Evolutionary conservation across 2,797 vertebrate genomes (phyloP).

Genomic region (Myoxocephalus aenaeus): DNA sequence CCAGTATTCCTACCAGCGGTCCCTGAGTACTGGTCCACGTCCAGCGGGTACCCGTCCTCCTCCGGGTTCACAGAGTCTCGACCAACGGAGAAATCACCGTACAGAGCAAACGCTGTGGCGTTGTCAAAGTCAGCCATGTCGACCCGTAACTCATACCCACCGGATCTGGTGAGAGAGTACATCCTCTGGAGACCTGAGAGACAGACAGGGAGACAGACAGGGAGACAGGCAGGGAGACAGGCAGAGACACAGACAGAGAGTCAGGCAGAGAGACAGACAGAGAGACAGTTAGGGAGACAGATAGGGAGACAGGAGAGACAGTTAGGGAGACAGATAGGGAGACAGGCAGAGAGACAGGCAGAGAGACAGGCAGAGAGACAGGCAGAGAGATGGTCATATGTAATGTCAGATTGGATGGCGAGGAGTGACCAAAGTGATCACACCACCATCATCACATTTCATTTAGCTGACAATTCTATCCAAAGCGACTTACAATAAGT

Average conservation of each 20-base stretch:
- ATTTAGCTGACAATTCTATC: no score
- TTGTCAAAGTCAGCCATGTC: conserved; percentile 96
- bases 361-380: not conserved
- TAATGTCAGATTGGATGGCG: no score
- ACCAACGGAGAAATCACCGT: conserved; percentile 90
- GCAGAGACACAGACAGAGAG: not conserved
- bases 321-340: no score
- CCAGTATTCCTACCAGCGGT: conserved; percentile 86
- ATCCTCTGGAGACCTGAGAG: conserved; percentile 89
- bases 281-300: no score
- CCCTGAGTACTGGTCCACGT: conserved; percentile 88
- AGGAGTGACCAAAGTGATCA: no score
- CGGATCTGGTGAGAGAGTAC: conserved; percentile 89
- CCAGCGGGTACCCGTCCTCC: conserved; percentile 92
- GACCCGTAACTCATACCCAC: conserved; percentile 90
- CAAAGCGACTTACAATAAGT: no score
- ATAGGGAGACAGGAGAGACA: no score
- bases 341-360: no score
- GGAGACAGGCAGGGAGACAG: no score
- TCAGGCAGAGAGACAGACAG: no score
- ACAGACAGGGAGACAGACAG: not conserved
- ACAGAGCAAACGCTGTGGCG: conserved; percentile 89
- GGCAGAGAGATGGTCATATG: not conserved
- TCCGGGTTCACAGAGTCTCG: conserved; percentile 93
- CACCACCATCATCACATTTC: no score